Conservation (phyloP, 2,888 invertebrate genomes). For the Platycheirus albimanus region DNA sequence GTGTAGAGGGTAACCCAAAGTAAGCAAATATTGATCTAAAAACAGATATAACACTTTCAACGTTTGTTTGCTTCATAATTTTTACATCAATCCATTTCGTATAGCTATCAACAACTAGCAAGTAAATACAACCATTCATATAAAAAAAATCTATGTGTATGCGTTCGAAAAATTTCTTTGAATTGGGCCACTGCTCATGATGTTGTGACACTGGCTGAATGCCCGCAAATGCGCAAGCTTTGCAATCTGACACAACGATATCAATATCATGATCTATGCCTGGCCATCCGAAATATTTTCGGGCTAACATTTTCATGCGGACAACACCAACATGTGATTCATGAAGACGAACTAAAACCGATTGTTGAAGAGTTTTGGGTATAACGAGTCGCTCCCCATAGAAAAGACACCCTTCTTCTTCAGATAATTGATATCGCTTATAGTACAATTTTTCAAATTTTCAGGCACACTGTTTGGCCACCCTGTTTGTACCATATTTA, state of each 20-base stretch:
- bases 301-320: not conserved
- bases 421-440: constrained; percentile 16
- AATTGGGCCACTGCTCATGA: constrained; percentile 1
- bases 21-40: not conserved
- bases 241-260: not conserved
- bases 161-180: not conserved
- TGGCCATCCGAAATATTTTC: constrained; percentile 15
- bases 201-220: not conserved
- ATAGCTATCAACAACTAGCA: not conserved
- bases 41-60: not conserved
- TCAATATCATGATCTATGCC: constrained; percentile 15
- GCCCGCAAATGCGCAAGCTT: not conserved
- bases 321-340: constrained; percentile 23
- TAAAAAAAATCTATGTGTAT: constrained; percentile 30
- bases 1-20: constrained; percentile 5
- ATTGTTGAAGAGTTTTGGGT: not conserved
- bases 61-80: constrained; percentile 4
- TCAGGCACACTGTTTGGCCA: not conserved
- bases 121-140: not conserved
- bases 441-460: constrained; percentile 3
- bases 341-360: constrained; percentile 15
- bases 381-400: constrained; percentile 40
- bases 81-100: constrained; percentile 10
- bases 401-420: constrained; percentile 23
- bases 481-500: not conserved